Percentiles rank a stretch among this genome's conserved stretches.
Conservation (phyloP, 2,888 invertebrate species). For the Meganola albula region DNA sequence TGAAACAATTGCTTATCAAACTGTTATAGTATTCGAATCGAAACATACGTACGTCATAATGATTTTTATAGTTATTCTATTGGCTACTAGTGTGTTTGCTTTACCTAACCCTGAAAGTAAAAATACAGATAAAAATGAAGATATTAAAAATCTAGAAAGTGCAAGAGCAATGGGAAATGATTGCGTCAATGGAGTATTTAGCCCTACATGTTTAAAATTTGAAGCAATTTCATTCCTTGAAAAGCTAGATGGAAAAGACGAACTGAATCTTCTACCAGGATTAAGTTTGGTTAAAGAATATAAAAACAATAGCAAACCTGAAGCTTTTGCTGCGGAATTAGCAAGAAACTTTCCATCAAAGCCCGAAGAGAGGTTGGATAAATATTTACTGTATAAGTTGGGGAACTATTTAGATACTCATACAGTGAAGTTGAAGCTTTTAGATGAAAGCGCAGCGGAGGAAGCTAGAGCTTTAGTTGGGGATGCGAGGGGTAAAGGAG, state of each 20-base stretch:
- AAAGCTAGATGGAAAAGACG: conserved; percentile 60
- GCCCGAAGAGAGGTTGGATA: conserved; percentile 85
- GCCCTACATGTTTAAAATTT: conserved; percentile 62
- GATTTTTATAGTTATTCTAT: conserved; percentile 42
- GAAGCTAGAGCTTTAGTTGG: conserved; percentile 76
- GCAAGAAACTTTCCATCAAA: conserved; percentile 86
- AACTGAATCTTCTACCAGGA: conserved; percentile 55
- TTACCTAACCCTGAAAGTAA: conserved; percentile 53
- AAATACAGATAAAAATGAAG: conserved; percentile 29
- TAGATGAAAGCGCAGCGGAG: conserved; percentile 79
- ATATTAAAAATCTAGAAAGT: conserved; percentile 43
- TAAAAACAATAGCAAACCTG: conserved; percentile 77
- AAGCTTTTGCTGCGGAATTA: conserved; percentile 84
- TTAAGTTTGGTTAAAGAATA: conserved; percentile 83
- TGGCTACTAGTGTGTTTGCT: conserved; percentile 39
- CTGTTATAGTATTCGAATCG: conserved; percentile 47
- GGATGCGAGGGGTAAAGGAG: conserved; percentile 73
- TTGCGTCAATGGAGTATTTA: conserved; percentile 60
- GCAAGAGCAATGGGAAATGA: conserved; percentile 53
- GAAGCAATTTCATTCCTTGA: conserved; percentile 65
- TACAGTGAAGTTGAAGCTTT: conserved; percentile 83
- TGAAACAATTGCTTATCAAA: conserved; percentile 64
- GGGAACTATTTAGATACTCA: conserved; percentile 85
- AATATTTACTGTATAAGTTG: conserved; percentile 83
- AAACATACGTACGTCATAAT: conserved; percentile 55